Conservation (phyloP, 2,797 vertebrate genomes). For the Glyptemys insculpta region DNA sequence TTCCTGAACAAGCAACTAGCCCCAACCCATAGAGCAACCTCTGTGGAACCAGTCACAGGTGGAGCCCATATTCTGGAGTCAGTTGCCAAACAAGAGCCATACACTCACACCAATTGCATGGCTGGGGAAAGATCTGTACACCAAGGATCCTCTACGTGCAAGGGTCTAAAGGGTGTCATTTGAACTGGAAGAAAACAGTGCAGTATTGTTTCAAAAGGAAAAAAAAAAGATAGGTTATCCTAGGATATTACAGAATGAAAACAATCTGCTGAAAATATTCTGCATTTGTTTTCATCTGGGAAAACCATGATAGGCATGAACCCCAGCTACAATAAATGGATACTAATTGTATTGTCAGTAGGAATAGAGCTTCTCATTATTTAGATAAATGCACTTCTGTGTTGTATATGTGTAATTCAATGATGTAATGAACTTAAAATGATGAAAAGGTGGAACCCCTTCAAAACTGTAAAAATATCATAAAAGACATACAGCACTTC, state of each 20-base stretch:
- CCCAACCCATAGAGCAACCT: not conserved
- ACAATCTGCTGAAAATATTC: not conserved
- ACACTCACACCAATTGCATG: not conserved
- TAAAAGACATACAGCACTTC: constrained; percentile 35
- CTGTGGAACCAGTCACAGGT: not conserved
- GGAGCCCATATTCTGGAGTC: not conserved
- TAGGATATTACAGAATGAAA: not conserved
- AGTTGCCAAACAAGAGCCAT: not conserved
- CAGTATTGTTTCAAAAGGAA: not conserved
- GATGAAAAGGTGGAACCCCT: constrained; percentile 60
- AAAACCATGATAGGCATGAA: constrained; percentile 34
- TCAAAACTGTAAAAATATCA: constrained; percentile 47
- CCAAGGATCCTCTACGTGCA: not conserved
- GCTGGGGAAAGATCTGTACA: not conserved
- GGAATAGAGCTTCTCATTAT: constrained; percentile 63
- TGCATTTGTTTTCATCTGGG: constrained; percentile 36
- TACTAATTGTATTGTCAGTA: constrained; percentile 63
- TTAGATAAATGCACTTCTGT: constrained; percentile 52
- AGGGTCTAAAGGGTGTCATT: not conserved
- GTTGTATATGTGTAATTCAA: constrained; percentile 23
- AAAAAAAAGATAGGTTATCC: not conserved
- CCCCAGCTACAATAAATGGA: constrained; percentile 43
- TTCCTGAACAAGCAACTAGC: not conserved
- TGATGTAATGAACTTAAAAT: constrained; percentile 49
- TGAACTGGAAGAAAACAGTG: not conserved